Evolutionary conservation across 2,797 vertebrate species (phyloP).

Genomic region (Platalea minor): DNA sequence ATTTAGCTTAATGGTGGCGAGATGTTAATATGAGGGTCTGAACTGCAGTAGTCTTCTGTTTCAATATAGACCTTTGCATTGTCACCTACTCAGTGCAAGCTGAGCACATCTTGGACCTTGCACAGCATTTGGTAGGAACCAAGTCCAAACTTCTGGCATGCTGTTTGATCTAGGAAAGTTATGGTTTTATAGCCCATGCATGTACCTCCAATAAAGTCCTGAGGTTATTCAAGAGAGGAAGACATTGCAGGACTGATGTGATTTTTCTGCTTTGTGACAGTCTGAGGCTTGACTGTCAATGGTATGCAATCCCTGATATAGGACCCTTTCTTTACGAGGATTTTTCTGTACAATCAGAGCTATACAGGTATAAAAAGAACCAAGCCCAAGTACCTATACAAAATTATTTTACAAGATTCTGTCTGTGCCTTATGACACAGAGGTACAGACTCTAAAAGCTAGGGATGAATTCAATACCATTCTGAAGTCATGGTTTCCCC

Average conservation of each 20-base stretch:
- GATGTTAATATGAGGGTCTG: not conserved
- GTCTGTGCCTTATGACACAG: not conserved
- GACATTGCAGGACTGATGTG: rapidly evolving
- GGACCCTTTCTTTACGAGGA: not conserved
- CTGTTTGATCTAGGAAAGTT: not conserved
- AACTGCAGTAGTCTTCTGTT: not conserved
- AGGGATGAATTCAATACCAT: not conserved
- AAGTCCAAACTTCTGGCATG: not conserved
- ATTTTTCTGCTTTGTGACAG: not conserved
- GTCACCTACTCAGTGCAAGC: not conserved
- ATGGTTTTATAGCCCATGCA: not conserved
- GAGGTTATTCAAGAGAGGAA: not conserved
- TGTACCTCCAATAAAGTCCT: not conserved
- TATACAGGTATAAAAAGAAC: not conserved
- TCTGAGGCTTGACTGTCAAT: not conserved
- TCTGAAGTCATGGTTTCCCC: not conserved
- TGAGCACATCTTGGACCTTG: not conserved
- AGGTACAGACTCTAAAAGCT: not conserved
- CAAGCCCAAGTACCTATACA: not conserved
- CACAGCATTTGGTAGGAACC: not conserved
- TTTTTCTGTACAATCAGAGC: not conserved
- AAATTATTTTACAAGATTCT: not conserved
- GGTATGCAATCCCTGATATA: not conserved
- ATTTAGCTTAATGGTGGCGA: not conserved
- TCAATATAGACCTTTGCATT: not conserved